Percentiles rank a stretch among this genome's conserved stretches.
Evolutionary conservation across 2,888 invertebrate species (phyloP).

Genomic region (Alloplasta piceator): DNA sequence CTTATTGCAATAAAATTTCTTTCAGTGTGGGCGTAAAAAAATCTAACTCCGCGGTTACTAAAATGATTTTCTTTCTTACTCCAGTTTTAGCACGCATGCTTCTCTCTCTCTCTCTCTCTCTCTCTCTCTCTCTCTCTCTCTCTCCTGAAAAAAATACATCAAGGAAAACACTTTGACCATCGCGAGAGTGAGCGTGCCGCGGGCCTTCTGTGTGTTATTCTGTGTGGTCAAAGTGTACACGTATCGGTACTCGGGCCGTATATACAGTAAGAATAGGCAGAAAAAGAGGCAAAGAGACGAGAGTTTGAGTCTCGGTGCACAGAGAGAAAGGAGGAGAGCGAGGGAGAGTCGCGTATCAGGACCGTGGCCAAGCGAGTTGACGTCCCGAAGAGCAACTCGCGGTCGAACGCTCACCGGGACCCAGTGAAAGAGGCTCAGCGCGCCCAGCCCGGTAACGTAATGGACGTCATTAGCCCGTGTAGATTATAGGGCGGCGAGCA

Average conservation of each 20-base stretch:
- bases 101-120: conserved; percentile 5
- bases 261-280: conserved; percentile 35
- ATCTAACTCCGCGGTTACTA: background rate
- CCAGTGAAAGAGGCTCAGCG: conserved; percentile 39
- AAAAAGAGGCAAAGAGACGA: conserved; percentile 43
- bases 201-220: conserved; percentile 66
- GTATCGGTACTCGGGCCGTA: conserved; percentile 8
- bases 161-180: conserved; percentile 31
- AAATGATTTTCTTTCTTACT: conserved; percentile 27
- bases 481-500: conserved; percentile 83
- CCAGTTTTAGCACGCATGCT: conserved; percentile 65
- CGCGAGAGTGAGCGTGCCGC: conserved; percentile 50
- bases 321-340: conserved; percentile 2
- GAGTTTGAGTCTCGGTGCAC: conserved; percentile 30
- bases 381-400: conserved; percentile 72
- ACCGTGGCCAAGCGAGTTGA: conserved; percentile 78
- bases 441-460: conserved; percentile 80
- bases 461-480: conserved; percentile 83
- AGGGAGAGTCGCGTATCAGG: conserved; percentile 76
- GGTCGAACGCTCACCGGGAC: conserved; percentile 67
- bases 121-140: conserved; percentile 26
- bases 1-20: no score
- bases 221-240: conserved; percentile 60
- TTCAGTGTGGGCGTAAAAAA: background rate
- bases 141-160: conserved; percentile 29